phyloP scores from a whole-genome alignment of 2,888 invertebrate genomes.

The Cerceris rybyensis region DNA sequence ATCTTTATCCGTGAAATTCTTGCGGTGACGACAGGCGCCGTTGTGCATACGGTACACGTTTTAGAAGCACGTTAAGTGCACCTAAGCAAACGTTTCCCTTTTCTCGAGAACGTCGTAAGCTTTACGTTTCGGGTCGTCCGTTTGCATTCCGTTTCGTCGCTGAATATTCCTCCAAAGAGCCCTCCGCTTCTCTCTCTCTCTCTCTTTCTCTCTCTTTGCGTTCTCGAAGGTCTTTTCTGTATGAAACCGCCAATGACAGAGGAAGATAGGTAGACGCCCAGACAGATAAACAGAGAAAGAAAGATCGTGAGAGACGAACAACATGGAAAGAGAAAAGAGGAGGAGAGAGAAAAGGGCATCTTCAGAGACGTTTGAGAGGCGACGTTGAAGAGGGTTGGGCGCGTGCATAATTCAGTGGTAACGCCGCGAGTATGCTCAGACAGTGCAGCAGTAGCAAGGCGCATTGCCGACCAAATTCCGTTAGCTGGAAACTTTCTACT shows the following conservation, averaged over 20 bases:
- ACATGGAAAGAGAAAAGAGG: slow-evolving; percentile 6
- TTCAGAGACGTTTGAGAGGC: slow-evolving; percentile 61
- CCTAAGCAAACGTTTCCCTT: slow-evolving; percentile 60
- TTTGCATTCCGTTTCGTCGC: slow-evolving; percentile 62
- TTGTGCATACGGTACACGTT: slow-evolving; percentile 32
- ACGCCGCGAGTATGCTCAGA: slow-evolving; percentile 60
- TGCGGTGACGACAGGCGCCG: slow-evolving; percentile 22
- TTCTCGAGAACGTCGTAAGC: slow-evolving; percentile 46
- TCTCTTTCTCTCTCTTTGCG: neutral
- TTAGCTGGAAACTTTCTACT: slow-evolving; percentile 47
- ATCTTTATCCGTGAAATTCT: slow-evolving; percentile 21
- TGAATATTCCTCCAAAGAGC: slow-evolving; percentile 65
- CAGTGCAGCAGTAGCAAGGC: slow-evolving; percentile 23
- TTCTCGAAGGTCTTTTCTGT: neutral
- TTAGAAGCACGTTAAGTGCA: slow-evolving; percentile 61
- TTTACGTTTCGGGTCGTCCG: slow-evolving; percentile 67
- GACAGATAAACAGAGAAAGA: slow-evolving; percentile 6
- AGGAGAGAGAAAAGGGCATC: slow-evolving; percentile 30
- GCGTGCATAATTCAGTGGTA: slow-evolving; percentile 69
- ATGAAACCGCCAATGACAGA: slow-evolving; percentile 38
- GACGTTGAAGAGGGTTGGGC: slow-evolving; percentile 23
- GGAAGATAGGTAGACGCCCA: neutral
- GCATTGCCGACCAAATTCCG: slow-evolving; percentile 55
- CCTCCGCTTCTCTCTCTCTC: slow-evolving; percentile 3
- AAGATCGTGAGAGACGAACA: neutral